phyloP scores from a whole-genome alignment of 2,113 vertebrate species.

The Uria aalge region DNA sequence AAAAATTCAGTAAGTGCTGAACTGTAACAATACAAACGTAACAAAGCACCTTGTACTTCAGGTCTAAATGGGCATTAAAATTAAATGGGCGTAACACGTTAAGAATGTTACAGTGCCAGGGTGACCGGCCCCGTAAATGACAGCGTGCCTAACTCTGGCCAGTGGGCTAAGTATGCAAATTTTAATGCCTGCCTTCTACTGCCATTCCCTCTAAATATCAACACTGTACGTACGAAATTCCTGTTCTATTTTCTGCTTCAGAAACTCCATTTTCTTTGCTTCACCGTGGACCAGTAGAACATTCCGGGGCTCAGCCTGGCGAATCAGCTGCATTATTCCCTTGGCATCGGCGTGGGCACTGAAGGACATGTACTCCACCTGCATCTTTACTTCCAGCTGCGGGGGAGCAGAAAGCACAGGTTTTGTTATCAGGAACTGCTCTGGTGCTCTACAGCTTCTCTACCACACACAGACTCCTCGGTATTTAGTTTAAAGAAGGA shows the following conservation, averaged over 20 bases:
- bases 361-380: slow-evolving; percentile 99
- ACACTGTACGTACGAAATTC: slow-evolving; percentile 82
- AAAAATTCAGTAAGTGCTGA: not conserved
- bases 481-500: fast-evolving
- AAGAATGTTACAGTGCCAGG: fast-evolving
- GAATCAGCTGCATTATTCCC: slow-evolving; percentile 98
- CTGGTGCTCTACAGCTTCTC: not conserved
- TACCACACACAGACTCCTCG: not conserved
- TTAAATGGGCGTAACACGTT: not conserved
- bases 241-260: slow-evolving; percentile 97
- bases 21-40: not conserved
- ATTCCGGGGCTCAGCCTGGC: slow-evolving; percentile 90
- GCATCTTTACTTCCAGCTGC: slow-evolving; percentile 95
- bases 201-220: fast-evolving
- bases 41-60: not conserved
- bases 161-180: fast-evolving
- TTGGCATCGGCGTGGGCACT: slow-evolving; percentile 95
- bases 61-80: not conserved
- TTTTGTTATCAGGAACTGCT: no score
- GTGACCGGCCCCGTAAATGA: no score
- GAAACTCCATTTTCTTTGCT: slow-evolving; percentile 96
- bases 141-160: fast-evolving
- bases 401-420: not conserved
- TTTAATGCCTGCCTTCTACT: fast-evolving
- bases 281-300: slow-evolving; percentile 95